Evolutionary conservation across 2,888 invertebrate genomes (phyloP), one percentile per base, ranked within the genome.

Genomic region (Hetaerina titia): DNA sequence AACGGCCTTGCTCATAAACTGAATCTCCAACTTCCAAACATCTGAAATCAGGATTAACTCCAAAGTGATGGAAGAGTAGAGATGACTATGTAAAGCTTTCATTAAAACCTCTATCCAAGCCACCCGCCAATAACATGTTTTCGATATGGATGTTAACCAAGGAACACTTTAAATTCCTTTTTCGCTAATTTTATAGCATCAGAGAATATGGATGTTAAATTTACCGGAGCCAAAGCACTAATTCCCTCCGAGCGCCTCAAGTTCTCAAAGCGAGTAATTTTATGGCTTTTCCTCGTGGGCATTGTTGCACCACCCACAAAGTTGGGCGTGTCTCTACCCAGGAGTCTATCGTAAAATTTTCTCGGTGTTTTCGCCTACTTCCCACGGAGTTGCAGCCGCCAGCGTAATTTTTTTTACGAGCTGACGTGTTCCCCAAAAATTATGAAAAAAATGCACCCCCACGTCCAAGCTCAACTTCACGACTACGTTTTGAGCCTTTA

Each of bases 161-260:
- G 4, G 81, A 11, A 11, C 81, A n/a, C 31, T 81, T 81, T 81
- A 81, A 2, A 15, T 81, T 81, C 81, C 81, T 81, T 81, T 25
- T 81, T 81, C 81, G 81, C 81, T 81, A 31, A 81, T 81, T 81
- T 81, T 81, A 81, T 31, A 81, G 81, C 81, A 31, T 81, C 81
- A 81, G 31, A 15, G 81, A 81, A 31, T 81, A 81, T 81, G 25
- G 45, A 31, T 81, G 31, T 13, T 81, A 31, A 81, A 81, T 81
- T 81, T 81, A 81, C 81, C 25, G 25, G 11, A 81, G 81, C 25
- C 31, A 15, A 81, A 81, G 81, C 81, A 81, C 25, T 31, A 81
- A 69, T 69, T 69, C 69, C n/a, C 69, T 81, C 31, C 25, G 11
- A 81, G 81, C 81, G 81, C 31, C 69, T 31, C 81, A 11, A 31